Percentiles rank a stretch among this genome's conserved stretches.
phyloP scores from a whole-genome alignment of 2,888 invertebrate genomes.

The Rhagium mordax region DNA sequence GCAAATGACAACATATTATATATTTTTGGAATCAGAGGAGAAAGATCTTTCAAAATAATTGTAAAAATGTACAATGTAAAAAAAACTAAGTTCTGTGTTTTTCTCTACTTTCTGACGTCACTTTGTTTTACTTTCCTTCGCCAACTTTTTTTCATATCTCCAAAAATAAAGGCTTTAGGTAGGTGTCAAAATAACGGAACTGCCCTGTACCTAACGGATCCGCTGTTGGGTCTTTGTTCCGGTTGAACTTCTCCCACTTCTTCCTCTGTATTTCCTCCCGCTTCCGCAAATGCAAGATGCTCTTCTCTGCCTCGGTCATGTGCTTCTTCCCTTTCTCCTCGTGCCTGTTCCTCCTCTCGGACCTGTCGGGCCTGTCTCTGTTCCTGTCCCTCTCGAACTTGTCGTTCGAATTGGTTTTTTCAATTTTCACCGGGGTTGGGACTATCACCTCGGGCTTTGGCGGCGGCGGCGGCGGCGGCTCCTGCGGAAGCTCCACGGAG shows the following conservation, averaged over 20 bases:
- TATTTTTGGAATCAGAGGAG: no score
- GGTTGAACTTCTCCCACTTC: constrained; percentile 64
- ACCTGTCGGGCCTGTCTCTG: constrained; percentile 40
- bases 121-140: no score
- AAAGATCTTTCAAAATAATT: no score
- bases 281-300: constrained; percentile 67
- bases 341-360: constrained; percentile 51
- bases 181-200: no score
- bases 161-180: no score
- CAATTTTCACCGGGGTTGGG: constrained; percentile 16
- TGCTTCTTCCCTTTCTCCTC: constrained; percentile 63
- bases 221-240: constrained; percentile 58
- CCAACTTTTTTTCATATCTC: neutral
- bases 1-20: no score
- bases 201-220: constrained; percentile 50
- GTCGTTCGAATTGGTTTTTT: constrained; percentile 16
- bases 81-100: no score
- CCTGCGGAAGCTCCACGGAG: constrained; percentile 32
- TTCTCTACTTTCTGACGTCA: no score
- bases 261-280: constrained; percentile 66
- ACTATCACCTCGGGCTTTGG: constrained; percentile 24
- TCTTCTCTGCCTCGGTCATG: constrained; percentile 69
- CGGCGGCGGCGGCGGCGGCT: constrained; percentile 38
- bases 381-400: constrained; percentile 38
- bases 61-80: no score